Evolutionary conservation across 1,140 invertebrate genomes (phyloP), one percentile per base, ranked within the genome.

Genomic region (Drosophila sproati): DNA sequence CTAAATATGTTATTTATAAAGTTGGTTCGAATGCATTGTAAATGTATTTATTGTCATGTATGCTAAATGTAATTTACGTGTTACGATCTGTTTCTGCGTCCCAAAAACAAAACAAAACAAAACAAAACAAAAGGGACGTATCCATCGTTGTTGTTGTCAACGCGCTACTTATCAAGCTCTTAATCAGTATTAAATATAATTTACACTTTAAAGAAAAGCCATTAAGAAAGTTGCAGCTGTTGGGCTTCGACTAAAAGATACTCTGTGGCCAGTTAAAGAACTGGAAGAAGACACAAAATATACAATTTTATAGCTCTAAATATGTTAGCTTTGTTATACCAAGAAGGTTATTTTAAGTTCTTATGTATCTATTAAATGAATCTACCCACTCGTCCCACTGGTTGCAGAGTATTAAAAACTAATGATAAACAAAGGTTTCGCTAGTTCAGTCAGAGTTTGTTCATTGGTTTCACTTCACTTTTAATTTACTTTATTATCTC

Each of bases 1-100:
- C 47, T 37, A 37, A 41, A 68, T 34, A 61, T 77, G 80, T 88
- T 89, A 80, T 78, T 87, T 76, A 75, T 76, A 86, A 68, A 68
- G 77, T 85, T 80, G 82, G 62, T 80, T 85, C 64, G 73, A 80
- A 80, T 77, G 71, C 82, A 86, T 79, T 83, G 74, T 77, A 85
- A 86, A 86, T 76, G 82, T 86, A 71, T 71, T 70, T 71, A 75
- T 64, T 75, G 68, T 70, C 57, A 55, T 48, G 71, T 60, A 73
- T 54, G 63, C 48, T 35, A 60, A 73, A 66, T 72, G 61, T 67
- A 57, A 59, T 67, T 59, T 32, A 61, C 37, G 7, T 61, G 56
- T 60, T 60, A 45, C 37, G 56, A 61, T 41, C 48, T 41, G 37
- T 45, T 32, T 2, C 45, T 12, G 28, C 28, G 31, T 39, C 39